Conservation (phyloP, 2,888 invertebrate species). For the Stenotaenia linearis region DNA sequence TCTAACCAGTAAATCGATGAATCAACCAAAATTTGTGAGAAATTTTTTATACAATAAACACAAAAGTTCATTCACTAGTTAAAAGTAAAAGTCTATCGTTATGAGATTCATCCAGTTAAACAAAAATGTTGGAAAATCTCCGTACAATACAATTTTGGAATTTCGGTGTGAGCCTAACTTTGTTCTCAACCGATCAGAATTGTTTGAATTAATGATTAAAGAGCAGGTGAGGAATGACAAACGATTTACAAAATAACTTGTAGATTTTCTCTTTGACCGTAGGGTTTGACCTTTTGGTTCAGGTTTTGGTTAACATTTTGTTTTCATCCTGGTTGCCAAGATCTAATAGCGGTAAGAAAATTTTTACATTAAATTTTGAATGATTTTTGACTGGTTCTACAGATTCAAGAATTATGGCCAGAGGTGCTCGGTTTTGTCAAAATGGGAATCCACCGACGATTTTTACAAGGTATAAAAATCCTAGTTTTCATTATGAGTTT, state of each 20-base stretch:
- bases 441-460: background rate
- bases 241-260: background rate
- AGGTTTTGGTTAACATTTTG: background rate
- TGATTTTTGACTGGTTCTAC: too few species aligned
- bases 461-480: background rate
- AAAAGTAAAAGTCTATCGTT: background rate
- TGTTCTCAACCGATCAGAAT: background rate
- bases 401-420: background rate
- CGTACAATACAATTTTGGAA: background rate
- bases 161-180: background rate
- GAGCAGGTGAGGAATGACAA: background rate
- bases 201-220: background rate
- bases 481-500: too few species aligned
- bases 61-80: background rate
- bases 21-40: background rate
- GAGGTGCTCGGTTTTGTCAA: background rate
- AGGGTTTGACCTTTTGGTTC: background rate
- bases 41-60: background rate
- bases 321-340: background rate
- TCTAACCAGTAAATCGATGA: background rate
- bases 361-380: background rate
- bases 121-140: background rate
- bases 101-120: background rate
- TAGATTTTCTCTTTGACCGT: background rate
- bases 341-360: background rate